Conservation (phyloP, 1,140 invertebrate species). For the Caenorhabditis inopinata region DNA sequence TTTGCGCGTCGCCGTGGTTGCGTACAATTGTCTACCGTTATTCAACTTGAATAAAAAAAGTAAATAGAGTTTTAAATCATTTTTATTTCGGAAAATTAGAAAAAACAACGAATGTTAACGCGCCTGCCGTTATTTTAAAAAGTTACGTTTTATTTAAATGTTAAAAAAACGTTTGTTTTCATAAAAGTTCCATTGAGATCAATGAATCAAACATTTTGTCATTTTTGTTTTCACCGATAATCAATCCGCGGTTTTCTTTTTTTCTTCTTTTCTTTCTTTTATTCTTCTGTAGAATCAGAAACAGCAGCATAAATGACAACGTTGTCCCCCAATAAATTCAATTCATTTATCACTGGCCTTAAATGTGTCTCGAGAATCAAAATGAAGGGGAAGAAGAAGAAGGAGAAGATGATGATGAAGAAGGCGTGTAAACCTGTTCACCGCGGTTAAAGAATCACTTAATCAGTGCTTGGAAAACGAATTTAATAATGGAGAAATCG, state of each 20-base stretch:
- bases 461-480: neutral
- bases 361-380: constrained; percentile 34
- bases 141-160: no score
- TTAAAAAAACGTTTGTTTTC: no score
- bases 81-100: no score
- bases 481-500: neutral
- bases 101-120: no score
- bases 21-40: no score
- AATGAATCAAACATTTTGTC: neutral
- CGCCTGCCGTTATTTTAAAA: no score
- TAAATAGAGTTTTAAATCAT: no score
- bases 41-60: no score
- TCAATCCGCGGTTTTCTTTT: neutral
- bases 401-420: neutral
- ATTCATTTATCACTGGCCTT: constrained; percentile 19
- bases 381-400: neutral
- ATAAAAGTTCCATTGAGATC: neutral
- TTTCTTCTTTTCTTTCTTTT: neutral
- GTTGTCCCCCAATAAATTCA: neutral
- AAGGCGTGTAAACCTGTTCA: constrained; percentile 1
- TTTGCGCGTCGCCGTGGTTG: no score
- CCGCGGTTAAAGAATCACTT: constrained; percentile 18
- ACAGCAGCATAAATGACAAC: neutral
- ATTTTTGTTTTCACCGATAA: neutral
- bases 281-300: neutral